Evolutionary conservation across 2,113 vertebrate species (phyloP).

Genomic region (Takifugu flavidus): DNA sequence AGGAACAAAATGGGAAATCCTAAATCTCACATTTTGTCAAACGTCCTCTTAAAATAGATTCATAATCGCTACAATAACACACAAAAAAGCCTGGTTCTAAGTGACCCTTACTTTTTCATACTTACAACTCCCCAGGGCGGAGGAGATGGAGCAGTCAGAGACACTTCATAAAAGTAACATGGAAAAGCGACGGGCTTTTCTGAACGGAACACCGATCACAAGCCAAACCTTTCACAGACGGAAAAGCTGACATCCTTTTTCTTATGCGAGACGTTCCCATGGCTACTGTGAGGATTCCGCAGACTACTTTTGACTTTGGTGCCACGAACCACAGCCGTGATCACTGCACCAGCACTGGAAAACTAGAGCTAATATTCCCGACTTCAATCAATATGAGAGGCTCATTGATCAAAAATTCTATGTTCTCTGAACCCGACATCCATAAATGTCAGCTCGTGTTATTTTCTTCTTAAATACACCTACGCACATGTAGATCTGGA

Average conservation of each 20-base stretch:
- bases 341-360: constrained; percentile 34
- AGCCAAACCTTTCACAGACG: constrained; percentile 61
- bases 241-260: constrained; percentile 67
- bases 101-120: constrained; percentile 44
- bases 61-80: constrained; percentile 18
- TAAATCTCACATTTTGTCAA: no score
- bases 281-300: constrained; percentile 41
- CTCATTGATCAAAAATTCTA: no score
- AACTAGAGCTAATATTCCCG: constrained; percentile 18
- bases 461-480: no score
- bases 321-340: constrained; percentile 9
- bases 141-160: constrained; percentile 50
- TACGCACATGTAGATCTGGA: no score
- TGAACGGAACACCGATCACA: constrained; percentile 39
- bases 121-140: constrained; percentile 34
- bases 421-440: no score
- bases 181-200: constrained; percentile 62
- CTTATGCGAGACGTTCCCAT: constrained; percentile 58
- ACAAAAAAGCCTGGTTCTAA: constrained; percentile 31
- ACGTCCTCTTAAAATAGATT: neutral
- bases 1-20: no score
- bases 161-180: constrained; percentile 60
- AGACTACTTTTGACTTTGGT: constrained; percentile 14
- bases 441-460: no score
- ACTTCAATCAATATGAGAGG: constrained; percentile 4